Percentiles rank a stretch among this genome's conserved stretches.
phyloP scores from a whole-genome alignment of 2,888 invertebrate species.

The Nephrotoma flavescens region DNA sequence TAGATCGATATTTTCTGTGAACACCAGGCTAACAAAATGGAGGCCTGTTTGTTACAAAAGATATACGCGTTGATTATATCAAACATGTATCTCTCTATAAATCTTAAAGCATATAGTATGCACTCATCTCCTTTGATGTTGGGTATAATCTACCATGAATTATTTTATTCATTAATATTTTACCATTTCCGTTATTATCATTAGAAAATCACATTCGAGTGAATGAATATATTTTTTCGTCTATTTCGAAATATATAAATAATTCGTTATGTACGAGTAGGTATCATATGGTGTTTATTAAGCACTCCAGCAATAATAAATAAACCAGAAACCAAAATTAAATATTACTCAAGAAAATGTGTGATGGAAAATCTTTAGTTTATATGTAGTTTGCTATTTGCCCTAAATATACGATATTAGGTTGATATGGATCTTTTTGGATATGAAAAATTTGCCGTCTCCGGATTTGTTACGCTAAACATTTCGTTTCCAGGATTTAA shows the following conservation, averaged over 20 bases:
- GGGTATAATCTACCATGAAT: background rate
- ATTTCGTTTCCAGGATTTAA: no score
- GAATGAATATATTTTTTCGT: background rate
- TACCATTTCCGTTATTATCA: background rate
- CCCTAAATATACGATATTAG: no score
- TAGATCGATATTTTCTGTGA: no score
- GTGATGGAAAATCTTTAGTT: background rate
- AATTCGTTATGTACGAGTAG: background rate
- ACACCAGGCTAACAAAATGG: no score
- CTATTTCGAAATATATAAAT: no score
- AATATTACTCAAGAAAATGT: background rate
- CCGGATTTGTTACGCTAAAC: no score
- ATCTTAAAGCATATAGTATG: no score
- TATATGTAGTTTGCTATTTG: background rate
- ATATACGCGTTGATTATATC: no score
- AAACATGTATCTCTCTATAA: no score
- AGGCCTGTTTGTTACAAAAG: no score
- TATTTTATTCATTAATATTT: background rate
- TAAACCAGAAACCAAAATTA: background rate
- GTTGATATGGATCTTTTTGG: no score
- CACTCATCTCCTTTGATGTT: background rate
- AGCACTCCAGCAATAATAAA: background rate
- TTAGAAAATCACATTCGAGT: background rate
- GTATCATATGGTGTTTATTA: background rate
- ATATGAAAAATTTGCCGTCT: no score